These are phyloP conservation scores for Trichonephila clavipes DNA, from an alignment of 1,140 invertebrate genomes.

Conservation along the genomic window DNA sequence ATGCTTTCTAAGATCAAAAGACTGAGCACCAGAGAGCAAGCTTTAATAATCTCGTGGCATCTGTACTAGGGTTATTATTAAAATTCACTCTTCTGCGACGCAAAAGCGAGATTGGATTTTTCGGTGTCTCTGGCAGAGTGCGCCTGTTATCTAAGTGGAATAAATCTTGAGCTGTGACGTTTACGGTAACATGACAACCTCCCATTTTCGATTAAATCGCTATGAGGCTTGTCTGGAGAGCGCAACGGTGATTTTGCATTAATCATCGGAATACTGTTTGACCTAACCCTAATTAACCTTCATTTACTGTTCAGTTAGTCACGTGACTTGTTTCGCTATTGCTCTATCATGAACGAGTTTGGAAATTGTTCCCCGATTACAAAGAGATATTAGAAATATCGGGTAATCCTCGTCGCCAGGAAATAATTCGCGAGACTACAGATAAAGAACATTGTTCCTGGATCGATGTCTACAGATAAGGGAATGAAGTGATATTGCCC, in stretches of 20 bases:
- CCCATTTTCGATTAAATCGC: slow-evolving; percentile 65
- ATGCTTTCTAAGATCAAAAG: background rate
- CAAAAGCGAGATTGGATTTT: slow-evolving; percentile 44
- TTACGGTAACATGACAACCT: slow-evolving; percentile 62
- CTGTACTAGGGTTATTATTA: slow-evolving; percentile 24
- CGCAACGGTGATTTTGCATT: slow-evolving; percentile 66
- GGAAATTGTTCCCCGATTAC: slow-evolving; percentile 53
- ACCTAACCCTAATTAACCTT: slow-evolving; percentile 71
- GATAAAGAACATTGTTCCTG: slow-evolving; percentile 53
- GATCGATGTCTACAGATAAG: slow-evolving; percentile 61
- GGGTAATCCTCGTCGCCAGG: slow-evolving; percentile 58
- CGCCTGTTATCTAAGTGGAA: slow-evolving; percentile 36
- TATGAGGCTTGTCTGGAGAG: slow-evolving; percentile 53
- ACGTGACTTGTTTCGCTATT: slow-evolving; percentile 56
- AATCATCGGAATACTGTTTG: slow-evolving; percentile 66
- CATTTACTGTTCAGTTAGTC: slow-evolving; percentile 55
- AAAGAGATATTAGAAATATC: slow-evolving; percentile 72
- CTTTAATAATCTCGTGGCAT: background rate
- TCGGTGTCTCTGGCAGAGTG: background rate
- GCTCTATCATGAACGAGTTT: slow-evolving; percentile 40
- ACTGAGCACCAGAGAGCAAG: background rate
- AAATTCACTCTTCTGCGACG: slow-evolving; percentile 3
- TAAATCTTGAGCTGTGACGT: slow-evolving; percentile 40
- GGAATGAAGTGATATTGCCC: slow-evolving; percentile 20
- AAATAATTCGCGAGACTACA: slow-evolving; percentile 56